Percentiles rank a stretch among this genome's conserved stretches.
phyloP scores from a whole-genome alignment of 2,888 invertebrate genomes.

The Atherix ibis region DNA sequence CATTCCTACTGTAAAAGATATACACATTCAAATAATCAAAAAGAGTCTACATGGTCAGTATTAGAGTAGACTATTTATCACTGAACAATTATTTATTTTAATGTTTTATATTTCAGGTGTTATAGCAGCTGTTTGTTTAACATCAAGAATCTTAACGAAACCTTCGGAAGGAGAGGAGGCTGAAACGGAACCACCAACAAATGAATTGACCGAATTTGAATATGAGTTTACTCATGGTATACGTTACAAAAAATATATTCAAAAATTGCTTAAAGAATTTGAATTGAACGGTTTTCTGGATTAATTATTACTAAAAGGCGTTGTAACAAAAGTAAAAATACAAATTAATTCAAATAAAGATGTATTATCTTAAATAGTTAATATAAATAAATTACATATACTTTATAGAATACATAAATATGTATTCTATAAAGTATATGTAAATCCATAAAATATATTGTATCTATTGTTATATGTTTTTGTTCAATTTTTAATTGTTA shows the following conservation, averaged over 20 bases:
- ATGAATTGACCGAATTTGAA: no score
- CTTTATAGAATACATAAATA: no score
- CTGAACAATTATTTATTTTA: constrained; percentile 2
- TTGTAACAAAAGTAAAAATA: neutral
- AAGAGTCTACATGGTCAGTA: constrained; percentile 25
- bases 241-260: constrained; percentile 25
- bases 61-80: neutral
- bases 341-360: neutral
- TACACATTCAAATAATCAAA: constrained; percentile 26
- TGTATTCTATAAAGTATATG: no score
- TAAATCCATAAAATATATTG: no score
- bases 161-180: constrained; percentile 10
- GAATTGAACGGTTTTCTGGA: constrained; percentile 29
- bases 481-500: no score
- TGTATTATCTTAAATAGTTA: neutral
- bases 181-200: constrained; percentile 16
- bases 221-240: constrained; percentile 30
- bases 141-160: constrained; percentile 28
- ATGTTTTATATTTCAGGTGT: constrained; percentile 18
- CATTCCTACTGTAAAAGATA: constrained; percentile 27
- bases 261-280: constrained; percentile 27
- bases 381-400: neutral
- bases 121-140: constrained; percentile 27
- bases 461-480: no score
- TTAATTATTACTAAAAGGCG: constrained; percentile 6